phyloP scores from a whole-genome alignment of 2,797 vertebrate species.

The Anomalospiza imberbis region DNA sequence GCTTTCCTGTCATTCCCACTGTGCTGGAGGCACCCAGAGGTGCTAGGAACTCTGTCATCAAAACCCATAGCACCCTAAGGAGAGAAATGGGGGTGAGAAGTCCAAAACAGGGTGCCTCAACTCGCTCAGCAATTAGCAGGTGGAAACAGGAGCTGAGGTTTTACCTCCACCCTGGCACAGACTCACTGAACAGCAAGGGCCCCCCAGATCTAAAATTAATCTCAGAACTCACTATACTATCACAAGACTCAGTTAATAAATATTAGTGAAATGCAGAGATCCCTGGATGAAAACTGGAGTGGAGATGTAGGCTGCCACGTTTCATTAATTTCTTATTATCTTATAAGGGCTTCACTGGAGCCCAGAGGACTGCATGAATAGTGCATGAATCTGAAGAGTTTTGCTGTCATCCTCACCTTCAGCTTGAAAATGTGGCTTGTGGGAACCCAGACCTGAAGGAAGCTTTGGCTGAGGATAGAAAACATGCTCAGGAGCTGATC shows the following conservation, averaged over 20 bases:
- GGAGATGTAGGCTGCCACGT: conserved; percentile 32
- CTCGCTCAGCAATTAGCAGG: background rate
- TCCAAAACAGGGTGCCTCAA: background rate
- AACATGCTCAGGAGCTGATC: background rate
- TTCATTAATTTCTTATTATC: conserved; percentile 63
- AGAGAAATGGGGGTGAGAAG: background rate
- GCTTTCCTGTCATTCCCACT: background rate
- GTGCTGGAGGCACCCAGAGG: background rate
- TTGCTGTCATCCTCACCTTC: conserved; percentile 50
- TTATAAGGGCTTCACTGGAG: conserved; percentile 49
- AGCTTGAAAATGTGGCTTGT: background rate
- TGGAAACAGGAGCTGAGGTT: background rate
- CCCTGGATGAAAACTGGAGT: conserved; percentile 25
- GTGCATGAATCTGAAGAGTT: conserved; percentile 48
- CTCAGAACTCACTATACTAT: background rate
- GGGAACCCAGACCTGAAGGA: background rate
- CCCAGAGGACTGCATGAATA: conserved; percentile 42
- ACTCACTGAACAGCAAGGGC: background rate
- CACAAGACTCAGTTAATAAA: conserved; percentile 48
- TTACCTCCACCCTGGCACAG: background rate
- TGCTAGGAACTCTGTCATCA: background rate
- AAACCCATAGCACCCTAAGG: background rate
- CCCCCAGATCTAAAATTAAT: background rate
- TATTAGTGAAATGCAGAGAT: conserved; percentile 5
- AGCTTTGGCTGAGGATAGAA: background rate